Base-by-base conservation (phyloP, 1,140 invertebrate species). In the Camponotus pennsylvanicus region DNA sequence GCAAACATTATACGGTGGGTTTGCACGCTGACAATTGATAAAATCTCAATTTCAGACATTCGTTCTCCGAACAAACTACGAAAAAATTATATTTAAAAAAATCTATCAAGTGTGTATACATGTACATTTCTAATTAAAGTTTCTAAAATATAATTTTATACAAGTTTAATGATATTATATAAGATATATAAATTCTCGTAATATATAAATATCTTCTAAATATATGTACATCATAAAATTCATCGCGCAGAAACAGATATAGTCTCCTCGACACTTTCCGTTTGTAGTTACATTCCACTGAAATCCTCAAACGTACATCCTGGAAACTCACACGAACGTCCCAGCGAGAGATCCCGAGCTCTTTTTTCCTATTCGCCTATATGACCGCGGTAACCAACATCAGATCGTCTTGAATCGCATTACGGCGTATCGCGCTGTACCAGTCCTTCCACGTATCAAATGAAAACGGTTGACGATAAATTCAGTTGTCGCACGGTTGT, bases 401-500 rank as follows among this genome's bases (percentile, higher is more conserved):
- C 18, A n/a, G 7, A 73, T 71, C 55, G 11, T 40, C 21, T 61
- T 73, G 32, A 73, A 61, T 63, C 55, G 42, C 40, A 59, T 57
- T 80, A 80, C 63, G 34, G 49, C 13, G 5, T n/a, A 32, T 63
- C 69, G 37, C 18, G 9, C 27, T 21, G n/a, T 32, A n/a, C 18
- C 15, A 42, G 37, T 27, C 32, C 7, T 15, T 67, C 32, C 13
- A 37, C 37, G 79, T 61, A 82, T 73, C 21, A 49, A 83, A 83
- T 83, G 61, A 63, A 83, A 83, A 75, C n/a, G 69, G 7, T 15
- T 8, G 55, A 73, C 27, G n/a, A 83, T 83, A 73, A 83, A 83
- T 83, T 82, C 42, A 71, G 52, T 71, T 82, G 66, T 63, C 78
- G 37, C 52, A 37, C 21, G 52, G 6, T 32, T 42, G 49, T 82